A percentile compares a stretch with the other conserved stretches of the same genome.
Evolutionary conservation across 2,797 vertebrate genomes (phyloP).

Genomic region (Semaprochilodus insignis): DNA sequence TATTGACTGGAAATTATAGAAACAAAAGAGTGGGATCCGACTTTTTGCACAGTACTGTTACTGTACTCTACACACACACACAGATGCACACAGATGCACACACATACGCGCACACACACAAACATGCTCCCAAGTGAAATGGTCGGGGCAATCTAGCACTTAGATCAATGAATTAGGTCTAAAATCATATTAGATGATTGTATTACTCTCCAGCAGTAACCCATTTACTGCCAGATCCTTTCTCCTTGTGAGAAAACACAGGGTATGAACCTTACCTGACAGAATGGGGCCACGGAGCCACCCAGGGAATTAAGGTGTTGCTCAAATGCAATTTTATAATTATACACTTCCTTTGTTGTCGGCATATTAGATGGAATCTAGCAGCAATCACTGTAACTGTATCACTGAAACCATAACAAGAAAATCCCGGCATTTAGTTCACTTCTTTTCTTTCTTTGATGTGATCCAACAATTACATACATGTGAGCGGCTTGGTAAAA

Average conservation of each 20-base stretch:
- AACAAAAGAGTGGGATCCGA: no score
- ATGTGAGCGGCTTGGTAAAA: conserved; percentile 37
- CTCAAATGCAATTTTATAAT: conserved; percentile 70
- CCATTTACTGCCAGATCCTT: conserved; percentile 49
- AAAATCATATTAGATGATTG: conserved; percentile 49
- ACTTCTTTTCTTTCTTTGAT: conserved; percentile 42
- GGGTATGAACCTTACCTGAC: conserved; percentile 65
- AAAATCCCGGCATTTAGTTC: not conserved
- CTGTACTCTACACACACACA: not conserved
- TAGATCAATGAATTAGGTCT: conserved; percentile 49
- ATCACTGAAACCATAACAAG: conserved; percentile 10
- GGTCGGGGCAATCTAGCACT: conserved; percentile 38
- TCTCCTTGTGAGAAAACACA: conserved; percentile 52
- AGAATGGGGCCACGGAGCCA: conserved; percentile 68
- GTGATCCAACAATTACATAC: conserved; percentile 50
- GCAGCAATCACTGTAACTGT: conserved; percentile 51
- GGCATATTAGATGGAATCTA: conserved; percentile 59
- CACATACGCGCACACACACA: not conserved
- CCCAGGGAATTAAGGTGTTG: conserved; percentile 63
- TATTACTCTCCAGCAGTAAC: conserved; percentile 52
- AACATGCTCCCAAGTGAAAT: conserved; percentile 12
- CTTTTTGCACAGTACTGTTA: no score
- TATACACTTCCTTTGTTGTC: conserved; percentile 62
- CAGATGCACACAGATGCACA: not conserved
- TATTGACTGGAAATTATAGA: no score